These are phyloP conservation scores for Sorex fumeus DNA, from an alignment of 2,113 vertebrate genomes.

Conservation along the genomic window DNA sequence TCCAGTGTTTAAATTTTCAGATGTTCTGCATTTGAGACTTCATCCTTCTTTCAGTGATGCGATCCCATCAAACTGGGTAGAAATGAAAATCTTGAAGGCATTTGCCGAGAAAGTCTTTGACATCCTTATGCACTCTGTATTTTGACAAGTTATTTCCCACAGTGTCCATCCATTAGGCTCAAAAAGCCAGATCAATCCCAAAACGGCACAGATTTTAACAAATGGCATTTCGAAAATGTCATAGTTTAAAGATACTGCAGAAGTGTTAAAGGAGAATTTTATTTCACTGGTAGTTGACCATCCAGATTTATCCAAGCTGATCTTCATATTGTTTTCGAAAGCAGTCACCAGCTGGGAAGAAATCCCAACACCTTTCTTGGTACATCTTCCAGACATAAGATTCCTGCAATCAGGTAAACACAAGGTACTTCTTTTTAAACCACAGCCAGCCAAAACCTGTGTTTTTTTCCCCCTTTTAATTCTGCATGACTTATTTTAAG, in stretches of 20 bases:
- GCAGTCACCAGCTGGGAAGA: constrained; percentile 99
- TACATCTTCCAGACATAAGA: constrained; percentile 99
- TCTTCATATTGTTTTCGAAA: constrained; percentile 99
- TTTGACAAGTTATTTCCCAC: constrained; percentile 61
- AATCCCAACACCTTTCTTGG: constrained; percentile 99
- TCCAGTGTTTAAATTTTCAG: constrained; percentile 83
- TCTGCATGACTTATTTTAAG: not conserved
- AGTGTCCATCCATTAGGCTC: constrained; percentile 61
- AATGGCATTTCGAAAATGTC: constrained; percentile 77
- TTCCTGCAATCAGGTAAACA: constrained; percentile 90
- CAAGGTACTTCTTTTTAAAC: constrained; percentile 20
- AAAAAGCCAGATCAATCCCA: constrained; percentile 69
- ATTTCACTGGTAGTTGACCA: constrained; percentile 42
- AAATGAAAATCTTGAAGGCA: constrained; percentile 65
- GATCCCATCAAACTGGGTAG: constrained; percentile 26
- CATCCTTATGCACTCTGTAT: not conserved
- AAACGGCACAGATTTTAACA: constrained; percentile 49
- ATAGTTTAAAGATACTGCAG: constrained; percentile 72
- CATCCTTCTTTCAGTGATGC: constrained; percentile 55
- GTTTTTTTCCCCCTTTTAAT: too few species aligned
- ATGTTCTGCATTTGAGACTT: constrained; percentile 76
- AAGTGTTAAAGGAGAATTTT: constrained; percentile 38
- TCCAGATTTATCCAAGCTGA: constrained; percentile 92
- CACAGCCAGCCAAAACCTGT: not conserved
- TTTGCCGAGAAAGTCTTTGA: constrained; percentile 57